These are phyloP conservation scores for Scomber japonicus DNA, from an alignment of 2,113 vertebrate genomes.

Conservation along the genomic window DNA sequence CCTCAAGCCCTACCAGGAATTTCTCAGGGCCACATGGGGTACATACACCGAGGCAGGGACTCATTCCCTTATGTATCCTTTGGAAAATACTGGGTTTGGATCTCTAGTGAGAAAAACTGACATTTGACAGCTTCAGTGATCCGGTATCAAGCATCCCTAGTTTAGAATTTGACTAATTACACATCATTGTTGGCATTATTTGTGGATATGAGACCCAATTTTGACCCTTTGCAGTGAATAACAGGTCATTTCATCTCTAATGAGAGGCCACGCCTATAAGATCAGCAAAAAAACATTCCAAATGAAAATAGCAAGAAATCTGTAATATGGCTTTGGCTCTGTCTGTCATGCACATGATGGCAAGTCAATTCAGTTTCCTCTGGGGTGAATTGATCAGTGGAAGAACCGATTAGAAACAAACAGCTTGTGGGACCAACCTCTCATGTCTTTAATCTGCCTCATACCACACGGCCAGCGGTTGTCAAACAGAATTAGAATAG, in stretches of 20 bases:
- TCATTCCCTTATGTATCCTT: background rate
- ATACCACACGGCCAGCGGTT: background rate
- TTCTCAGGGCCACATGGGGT: too few relatives aligned
- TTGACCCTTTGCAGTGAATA: conserved; percentile 7
- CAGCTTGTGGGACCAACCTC: conserved; percentile 53
- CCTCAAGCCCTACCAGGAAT: too few relatives aligned
- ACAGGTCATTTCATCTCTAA: conserved; percentile 54
- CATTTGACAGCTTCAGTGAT: background rate
- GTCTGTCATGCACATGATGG: conserved; percentile 74
- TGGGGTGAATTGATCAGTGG: conserved; percentile 71
- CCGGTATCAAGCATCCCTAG: background rate
- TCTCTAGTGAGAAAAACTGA: background rate
- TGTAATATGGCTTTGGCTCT: conserved; percentile 66
- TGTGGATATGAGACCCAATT: background rate
- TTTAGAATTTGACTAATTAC: background rate
- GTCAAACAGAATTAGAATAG: conserved; percentile 58
- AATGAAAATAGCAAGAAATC: conserved; percentile 44
- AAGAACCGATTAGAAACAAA: conserved; percentile 72
- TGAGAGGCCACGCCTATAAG: conserved; percentile 29
- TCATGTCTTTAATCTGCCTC: conserved; percentile 66
- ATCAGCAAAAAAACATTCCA: conserved; percentile 20
- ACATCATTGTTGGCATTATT: background rate
- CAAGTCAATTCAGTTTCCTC: conserved; percentile 66
- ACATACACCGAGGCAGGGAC: too few relatives aligned
- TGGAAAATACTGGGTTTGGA: background rate